Percentiles rank a stretch among this genome's conserved stretches.
These are phyloP conservation scores for Apoda limacodes DNA, from an alignment of 2,888 invertebrate species.

Conservation along the genomic window DNA sequence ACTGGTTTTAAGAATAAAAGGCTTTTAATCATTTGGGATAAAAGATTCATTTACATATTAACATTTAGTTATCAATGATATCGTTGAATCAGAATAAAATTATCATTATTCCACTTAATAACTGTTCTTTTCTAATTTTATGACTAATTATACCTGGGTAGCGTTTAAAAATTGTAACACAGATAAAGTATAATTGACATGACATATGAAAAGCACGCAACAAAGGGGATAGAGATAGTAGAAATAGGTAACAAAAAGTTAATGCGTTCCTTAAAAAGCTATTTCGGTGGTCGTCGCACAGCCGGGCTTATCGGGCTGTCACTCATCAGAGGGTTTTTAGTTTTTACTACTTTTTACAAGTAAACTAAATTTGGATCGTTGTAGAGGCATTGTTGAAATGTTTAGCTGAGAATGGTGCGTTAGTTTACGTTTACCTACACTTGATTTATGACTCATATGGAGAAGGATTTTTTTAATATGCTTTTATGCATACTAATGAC, in stretches of 20 bases:
- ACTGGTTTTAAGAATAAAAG: conserved; percentile 4
- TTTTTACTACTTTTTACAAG: conserved; percentile 24
- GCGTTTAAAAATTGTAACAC: no score
- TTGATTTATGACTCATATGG: no score
- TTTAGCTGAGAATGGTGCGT: no score
- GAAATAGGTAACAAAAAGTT: conserved; percentile 35
- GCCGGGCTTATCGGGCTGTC: conserved; percentile 46
- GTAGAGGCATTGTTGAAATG: conserved; percentile 25
- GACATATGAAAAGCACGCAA: conserved; percentile 15
- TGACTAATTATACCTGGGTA: no score
- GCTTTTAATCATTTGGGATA: background rate
- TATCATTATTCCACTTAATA: background rate
- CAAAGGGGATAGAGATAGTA: conserved; percentile 22
- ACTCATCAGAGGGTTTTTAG: conserved; percentile 43
- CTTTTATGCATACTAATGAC: no score
- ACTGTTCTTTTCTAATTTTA: background rate
- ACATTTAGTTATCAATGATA: background rate
- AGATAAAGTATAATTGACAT: no score
- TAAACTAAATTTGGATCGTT: no score
- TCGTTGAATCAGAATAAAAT: background rate
- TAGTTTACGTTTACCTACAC: no score
- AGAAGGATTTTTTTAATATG: no score
- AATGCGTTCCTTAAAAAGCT: conserved; percentile 48
- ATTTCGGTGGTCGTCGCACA: conserved; percentile 42
- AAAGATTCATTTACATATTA: background rate